Base-by-base conservation (phyloP, 1,140 invertebrate genomes). In the Uloborus diversus region DNA sequence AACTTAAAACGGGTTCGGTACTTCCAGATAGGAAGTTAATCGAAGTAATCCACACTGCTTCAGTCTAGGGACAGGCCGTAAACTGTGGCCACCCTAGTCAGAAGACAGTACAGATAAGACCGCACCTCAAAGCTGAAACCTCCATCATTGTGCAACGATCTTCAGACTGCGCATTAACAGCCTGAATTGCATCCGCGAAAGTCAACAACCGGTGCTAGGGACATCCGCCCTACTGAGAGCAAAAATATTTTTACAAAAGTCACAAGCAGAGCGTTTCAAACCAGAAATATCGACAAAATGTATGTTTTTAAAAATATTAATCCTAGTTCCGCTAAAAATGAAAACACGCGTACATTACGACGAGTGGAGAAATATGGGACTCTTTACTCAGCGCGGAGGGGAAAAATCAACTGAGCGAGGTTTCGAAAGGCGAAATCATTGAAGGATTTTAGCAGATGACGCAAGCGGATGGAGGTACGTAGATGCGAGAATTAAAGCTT, bases 141-240 rank as follows among this genome's bases (percentile, higher is more conserved):
- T 76, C 73, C 73, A 76, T 76, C 73, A 76, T 76, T 76, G 73
- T 76, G 73, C 73, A 76, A 76, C 73, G 73, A 65, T 53, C 49
- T 33, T 28, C 25, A 76, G 61, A 76, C 61, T 76, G 73, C 73
- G 73, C 59, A 65, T 76, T 76, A 35, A 27, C 61, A 76, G 33
- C 28, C 17, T 32, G 70, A 75, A 76, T 76, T 76, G 73, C 73
- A 64, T 76, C 47, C 49, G 61, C 61, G 73, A 66, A 56, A 65
- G 73, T 76, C 73, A 76, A 76, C 73, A 76, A 76, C 73, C 73
- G 73, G 61, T 49, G 37, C 32, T 65, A 56, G 35, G 47, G 61
- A 76, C 73, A 64, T 76, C 73, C 73, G 73, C 73, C 73, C 73
- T 49, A 25, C 49, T n/a, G n/a, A n/a, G n/a, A n/a, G n/a, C n/a